These are phyloP conservation scores for Drosophila kuntzei DNA, from an alignment of 2,888 invertebrate species.

Conservation along the genomic window DNA sequence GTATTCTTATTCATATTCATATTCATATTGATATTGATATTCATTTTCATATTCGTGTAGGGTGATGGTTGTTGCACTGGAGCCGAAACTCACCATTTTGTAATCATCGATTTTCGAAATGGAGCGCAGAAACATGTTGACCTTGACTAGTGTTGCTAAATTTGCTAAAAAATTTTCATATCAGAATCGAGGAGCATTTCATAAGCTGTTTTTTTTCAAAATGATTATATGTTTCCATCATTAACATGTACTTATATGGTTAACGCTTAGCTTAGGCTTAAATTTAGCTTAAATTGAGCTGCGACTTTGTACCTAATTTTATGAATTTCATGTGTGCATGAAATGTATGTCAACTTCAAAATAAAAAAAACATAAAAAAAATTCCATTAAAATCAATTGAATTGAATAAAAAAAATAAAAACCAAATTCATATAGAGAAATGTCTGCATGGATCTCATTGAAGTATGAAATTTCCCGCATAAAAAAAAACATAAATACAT, in stretches of 20 bases:
- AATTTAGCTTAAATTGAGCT: slow-evolving; percentile 37
- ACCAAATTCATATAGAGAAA: slow-evolving; percentile 63
- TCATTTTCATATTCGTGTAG: slow-evolving; percentile 31
- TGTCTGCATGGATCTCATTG: slow-evolving; percentile 85
- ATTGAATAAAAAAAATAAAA: slow-evolving; percentile 26
- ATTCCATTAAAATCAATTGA: too few relatives aligned
- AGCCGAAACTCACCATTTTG: slow-evolving; percentile 95
- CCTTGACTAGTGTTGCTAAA: slow-evolving; percentile 94
- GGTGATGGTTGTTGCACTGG: slow-evolving; percentile 18
- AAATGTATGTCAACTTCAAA: slow-evolving; percentile 56
- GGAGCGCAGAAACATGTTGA: slow-evolving; percentile 98
- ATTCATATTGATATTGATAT: slow-evolving; percentile 25
- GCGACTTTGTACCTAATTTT: slow-evolving; percentile 32
- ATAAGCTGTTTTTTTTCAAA: slow-evolving; percentile 7
- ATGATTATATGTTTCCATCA: slow-evolving; percentile 1
- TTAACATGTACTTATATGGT: slow-evolving; percentile 1
- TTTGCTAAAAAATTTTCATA: slow-evolving; percentile 88
- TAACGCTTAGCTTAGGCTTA: slow-evolving; percentile 31
- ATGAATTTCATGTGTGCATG: slow-evolving; percentile 75
- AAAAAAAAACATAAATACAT: slow-evolving; percentile 1
- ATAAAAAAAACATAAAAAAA: slow-evolving; percentile 25
- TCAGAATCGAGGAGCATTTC: slow-evolving; percentile 59
- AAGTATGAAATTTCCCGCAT: slow-evolving; percentile 40
- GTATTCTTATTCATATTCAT: slow-evolving; percentile 16
- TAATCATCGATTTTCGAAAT: slow-evolving; percentile 99